Percentiles rank a stretch among this genome's conserved stretches.
phyloP scores from a whole-genome alignment of 2,113 vertebrate genomes.

The Addax nasomaculatus region DNA sequence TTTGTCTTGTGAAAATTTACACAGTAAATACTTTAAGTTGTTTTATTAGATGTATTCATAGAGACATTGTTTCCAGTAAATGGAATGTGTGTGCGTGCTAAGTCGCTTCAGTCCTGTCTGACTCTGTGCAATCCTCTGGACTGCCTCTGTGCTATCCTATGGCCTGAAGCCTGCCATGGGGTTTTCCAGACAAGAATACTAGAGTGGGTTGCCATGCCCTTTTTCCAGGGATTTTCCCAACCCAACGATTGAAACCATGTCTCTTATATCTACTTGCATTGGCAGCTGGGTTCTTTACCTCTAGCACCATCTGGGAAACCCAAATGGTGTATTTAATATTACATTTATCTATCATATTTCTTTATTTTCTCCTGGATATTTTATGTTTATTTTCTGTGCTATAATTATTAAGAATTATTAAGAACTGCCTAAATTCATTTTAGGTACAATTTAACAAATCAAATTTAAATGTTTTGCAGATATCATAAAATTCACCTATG shows the following conservation, averaged over 20 bases:
- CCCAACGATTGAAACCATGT: rapidly evolving
- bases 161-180: background rate
- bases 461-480: constrained; percentile 9
- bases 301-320: background rate
- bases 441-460: background rate
- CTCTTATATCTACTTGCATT: background rate
- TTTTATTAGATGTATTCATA: background rate
- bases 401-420: background rate
- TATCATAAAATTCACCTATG: background rate
- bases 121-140: background rate
- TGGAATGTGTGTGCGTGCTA: background rate
- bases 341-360: background rate
- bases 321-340: background rate
- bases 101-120: background rate
- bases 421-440: background rate
- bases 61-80: background rate
- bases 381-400: background rate
- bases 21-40: background rate
- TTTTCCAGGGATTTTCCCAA: background rate
- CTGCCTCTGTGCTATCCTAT: background rate
- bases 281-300: background rate
- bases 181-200: background rate
- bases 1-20: background rate
- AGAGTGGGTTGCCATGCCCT: background rate
- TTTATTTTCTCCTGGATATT: constrained; percentile 33